Conservation (phyloP, 2,888 invertebrate species). For the Sclerodermus sp. region DNA sequence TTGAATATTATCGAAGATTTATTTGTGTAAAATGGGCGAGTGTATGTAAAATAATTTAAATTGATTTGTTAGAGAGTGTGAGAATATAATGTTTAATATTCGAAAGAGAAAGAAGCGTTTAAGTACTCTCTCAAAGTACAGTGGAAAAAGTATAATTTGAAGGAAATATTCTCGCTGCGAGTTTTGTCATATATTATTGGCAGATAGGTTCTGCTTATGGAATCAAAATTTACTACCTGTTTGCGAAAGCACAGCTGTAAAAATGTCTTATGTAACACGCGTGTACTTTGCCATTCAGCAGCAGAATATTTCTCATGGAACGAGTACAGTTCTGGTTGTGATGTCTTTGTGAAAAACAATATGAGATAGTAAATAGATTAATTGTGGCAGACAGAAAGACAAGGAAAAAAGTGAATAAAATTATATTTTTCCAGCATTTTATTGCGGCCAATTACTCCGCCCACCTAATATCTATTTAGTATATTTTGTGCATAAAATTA, state of each 20-base stretch:
- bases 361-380: slow-evolving; percentile 11
- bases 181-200: not conserved
- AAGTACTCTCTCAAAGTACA: slow-evolving; percentile 13
- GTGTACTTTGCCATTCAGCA: slow-evolving; percentile 9
- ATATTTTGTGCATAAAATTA: slow-evolving; percentile 23
- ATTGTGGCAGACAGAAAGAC: slow-evolving; percentile 16
- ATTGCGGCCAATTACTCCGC: slow-evolving; percentile 13
- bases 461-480: slow-evolving; percentile 12
- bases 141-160: slow-evolving; percentile 16
- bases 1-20: slow-evolving; percentile 25
- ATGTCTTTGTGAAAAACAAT: slow-evolving; percentile 18
- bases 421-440: slow-evolving; percentile 48
- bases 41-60: slow-evolving; percentile 28
- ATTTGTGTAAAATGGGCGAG: slow-evolving; percentile 33
- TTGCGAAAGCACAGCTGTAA: not conserved
- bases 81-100: slow-evolving; percentile 10
- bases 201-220: not conserved
- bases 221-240: not conserved
- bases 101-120: slow-evolving; percentile 7
- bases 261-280: not conserved
- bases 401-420: slow-evolving; percentile 37
- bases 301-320: slow-evolving; percentile 25
- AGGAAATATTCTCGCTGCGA: slow-evolving; percentile 24
- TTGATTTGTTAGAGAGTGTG: slow-evolving; percentile 12
- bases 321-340: slow-evolving; percentile 25